These are phyloP conservation scores for Mormyrops attenuatus DNA, from an alignment of 2,797 vertebrate genomes.

Conservation along the genomic window DNA sequence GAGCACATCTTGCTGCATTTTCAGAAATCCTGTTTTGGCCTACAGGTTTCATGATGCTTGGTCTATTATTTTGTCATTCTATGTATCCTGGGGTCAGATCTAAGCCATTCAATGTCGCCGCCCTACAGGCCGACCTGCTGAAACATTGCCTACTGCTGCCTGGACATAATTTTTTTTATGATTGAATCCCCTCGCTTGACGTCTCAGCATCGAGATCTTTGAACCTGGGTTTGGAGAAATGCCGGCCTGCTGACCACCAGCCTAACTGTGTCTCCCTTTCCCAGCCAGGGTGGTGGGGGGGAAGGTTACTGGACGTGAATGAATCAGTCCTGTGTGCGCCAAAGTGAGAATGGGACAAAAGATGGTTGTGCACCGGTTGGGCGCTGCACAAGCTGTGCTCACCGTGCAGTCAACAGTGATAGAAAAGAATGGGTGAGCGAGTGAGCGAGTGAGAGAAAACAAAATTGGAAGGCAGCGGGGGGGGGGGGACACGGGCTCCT, in stretches of 20 bases:
- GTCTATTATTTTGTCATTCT: not conserved
- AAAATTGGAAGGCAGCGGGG: slow-evolving; percentile 52
- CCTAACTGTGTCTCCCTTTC: not conserved
- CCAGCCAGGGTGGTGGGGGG: not conserved
- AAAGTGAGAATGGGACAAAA: slow-evolving; percentile 14
- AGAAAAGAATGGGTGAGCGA: slow-evolving; percentile 46
- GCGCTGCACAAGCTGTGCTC: slow-evolving; percentile 47
- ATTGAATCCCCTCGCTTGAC: not conserved
- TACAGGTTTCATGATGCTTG: not conserved
- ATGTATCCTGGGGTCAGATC: not conserved
- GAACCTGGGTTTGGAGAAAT: not conserved
- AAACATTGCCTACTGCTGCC: not conserved
- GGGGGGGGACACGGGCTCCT: slow-evolving; percentile 56
- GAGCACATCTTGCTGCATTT: not conserved
- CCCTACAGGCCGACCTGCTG: not conserved
- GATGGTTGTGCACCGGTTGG: slow-evolving; percentile 28
- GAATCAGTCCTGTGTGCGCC: slow-evolving; percentile 15
- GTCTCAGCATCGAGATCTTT: not conserved
- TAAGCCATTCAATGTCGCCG: not conserved
- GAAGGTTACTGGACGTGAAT: slow-evolving; percentile 18
- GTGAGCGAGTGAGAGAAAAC: slow-evolving; percentile 32
- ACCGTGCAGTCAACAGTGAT: slow-evolving; percentile 58
- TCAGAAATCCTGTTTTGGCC: not conserved
- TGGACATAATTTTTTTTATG: not conserved
- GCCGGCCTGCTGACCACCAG: slow-evolving; percentile 1